A percentile compares a stretch with the other conserved stretches of the same genome.
Evolutionary conservation across 2,888 invertebrate genomes (phyloP).

Genomic region (Spisula subtruncata): DNA sequence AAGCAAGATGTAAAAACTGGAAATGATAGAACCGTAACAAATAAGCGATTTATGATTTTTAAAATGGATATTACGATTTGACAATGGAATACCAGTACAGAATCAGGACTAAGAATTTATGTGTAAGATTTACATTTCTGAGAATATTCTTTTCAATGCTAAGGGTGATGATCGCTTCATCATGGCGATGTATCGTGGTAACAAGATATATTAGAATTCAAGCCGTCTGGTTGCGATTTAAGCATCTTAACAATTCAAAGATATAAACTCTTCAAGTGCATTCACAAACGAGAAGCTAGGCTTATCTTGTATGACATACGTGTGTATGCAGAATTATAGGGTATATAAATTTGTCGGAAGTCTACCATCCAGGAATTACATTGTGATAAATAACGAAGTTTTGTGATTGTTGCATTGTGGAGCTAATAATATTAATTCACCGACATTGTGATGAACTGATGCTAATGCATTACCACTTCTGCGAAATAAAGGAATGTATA

Average conservation of each 20-base stretch:
- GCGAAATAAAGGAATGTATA: not conserved
- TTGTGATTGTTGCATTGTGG: not conserved
- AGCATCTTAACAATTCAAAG: not conserved
- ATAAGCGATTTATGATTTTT: too few species aligned
- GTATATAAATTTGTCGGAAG: too few species aligned
- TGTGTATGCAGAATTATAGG: not conserved
- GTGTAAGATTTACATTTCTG: not conserved
- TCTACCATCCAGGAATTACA: not conserved
- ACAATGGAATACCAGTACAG: too few species aligned
- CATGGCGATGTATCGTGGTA: not conserved
- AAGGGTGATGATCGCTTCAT: not conserved
- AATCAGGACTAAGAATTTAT: not conserved
- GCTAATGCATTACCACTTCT: not conserved
- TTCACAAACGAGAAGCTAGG: not conserved
- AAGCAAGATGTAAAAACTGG: too few species aligned
- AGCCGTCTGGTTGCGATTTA: not conserved
- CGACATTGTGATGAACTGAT: not conserved
- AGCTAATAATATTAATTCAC: not conserved
- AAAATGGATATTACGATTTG: too few species aligned
- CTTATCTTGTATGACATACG: slow-evolving; percentile 9
- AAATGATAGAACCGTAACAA: too few species aligned
- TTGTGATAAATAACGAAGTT: not conserved
- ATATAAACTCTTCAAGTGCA: not conserved
- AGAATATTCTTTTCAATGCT: not conserved
- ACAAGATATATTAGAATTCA: not conserved